Conservation (phyloP, 2,888 invertebrate species). For the Parascotia fuliginaria region DNA sequence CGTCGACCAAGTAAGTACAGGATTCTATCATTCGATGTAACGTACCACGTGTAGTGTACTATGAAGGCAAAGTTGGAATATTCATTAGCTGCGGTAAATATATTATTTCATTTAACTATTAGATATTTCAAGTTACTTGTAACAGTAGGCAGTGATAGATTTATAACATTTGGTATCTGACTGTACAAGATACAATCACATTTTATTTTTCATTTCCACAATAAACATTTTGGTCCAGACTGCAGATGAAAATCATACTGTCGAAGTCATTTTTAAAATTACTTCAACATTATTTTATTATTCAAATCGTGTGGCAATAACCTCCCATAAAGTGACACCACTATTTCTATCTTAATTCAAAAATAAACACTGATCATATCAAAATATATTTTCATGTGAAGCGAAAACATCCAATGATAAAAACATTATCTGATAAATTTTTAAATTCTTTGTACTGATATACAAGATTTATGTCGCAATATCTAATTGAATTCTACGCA, state of each 20-base stretch:
- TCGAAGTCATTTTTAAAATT: conserved; percentile 47
- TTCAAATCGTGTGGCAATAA: conserved; percentile 43
- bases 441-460: conserved; percentile 82
- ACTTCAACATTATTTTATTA: conserved; percentile 34
- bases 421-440: conserved; percentile 51
- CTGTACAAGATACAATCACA: conserved; percentile 44
- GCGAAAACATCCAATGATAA: conserved; percentile 62
- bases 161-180: conserved; percentile 53
- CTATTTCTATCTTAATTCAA: conserved; percentile 51
- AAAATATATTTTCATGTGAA: conserved; percentile 75
- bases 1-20: conserved; percentile 20
- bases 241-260: conserved; percentile 37
- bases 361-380: conserved; percentile 72
- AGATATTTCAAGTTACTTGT: conserved; percentile 41
- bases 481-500: conserved; percentile 60
- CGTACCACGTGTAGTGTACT: conserved; percentile 25
- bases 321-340: conserved; percentile 42
- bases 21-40: conserved; percentile 46
- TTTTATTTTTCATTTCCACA: conserved; percentile 20
- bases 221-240: conserved; percentile 68
- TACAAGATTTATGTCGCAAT: conserved; percentile 71
- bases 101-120: conserved; percentile 57
- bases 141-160: conserved; percentile 57
- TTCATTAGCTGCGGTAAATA: conserved; percentile 24
- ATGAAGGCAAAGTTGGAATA: conserved; percentile 8